These are phyloP conservation scores for Sepiola atlantica DNA, from an alignment of 2,888 invertebrate species.

Conservation along the genomic window DNA sequence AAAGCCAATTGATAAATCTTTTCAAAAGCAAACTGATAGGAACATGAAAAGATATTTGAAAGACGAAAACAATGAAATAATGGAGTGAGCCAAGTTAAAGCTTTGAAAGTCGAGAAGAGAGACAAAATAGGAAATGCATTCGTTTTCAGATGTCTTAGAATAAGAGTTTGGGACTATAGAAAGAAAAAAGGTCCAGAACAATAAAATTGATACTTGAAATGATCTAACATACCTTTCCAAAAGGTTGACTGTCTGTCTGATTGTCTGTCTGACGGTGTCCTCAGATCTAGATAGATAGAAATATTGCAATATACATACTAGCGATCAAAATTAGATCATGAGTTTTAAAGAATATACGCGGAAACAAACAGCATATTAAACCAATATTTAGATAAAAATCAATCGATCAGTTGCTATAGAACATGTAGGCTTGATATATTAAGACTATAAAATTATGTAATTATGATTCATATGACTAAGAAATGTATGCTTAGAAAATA, in stretches of 20 bases:
- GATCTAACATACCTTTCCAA: conserved; percentile 44
- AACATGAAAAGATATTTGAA: background rate
- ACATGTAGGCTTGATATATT: background rate
- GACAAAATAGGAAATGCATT: background rate
- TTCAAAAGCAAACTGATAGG: background rate
- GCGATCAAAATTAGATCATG: background rate
- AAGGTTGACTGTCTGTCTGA: conserved; percentile 44
- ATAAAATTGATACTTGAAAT: conserved; percentile 43
- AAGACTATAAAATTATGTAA: background rate
- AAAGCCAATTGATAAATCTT: background rate
- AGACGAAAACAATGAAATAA: background rate
- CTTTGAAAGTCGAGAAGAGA: background rate
- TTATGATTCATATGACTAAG: background rate
- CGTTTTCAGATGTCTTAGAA: background rate
- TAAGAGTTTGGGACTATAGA: background rate
- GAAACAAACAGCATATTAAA: conserved; percentile 22
- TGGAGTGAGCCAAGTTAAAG: background rate
- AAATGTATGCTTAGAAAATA: background rate
- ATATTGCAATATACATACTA: conserved; percentile 38
- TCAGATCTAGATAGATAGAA: conserved; percentile 46
- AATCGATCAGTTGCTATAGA: background rate
- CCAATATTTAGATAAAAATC: background rate
- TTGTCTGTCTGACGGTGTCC: conserved; percentile 44
- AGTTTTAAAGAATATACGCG: conserved; percentile 32
- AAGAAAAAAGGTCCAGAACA: background rate